Conservation (phyloP, 2,888 invertebrate species). For the Macaria liturata region DNA sequence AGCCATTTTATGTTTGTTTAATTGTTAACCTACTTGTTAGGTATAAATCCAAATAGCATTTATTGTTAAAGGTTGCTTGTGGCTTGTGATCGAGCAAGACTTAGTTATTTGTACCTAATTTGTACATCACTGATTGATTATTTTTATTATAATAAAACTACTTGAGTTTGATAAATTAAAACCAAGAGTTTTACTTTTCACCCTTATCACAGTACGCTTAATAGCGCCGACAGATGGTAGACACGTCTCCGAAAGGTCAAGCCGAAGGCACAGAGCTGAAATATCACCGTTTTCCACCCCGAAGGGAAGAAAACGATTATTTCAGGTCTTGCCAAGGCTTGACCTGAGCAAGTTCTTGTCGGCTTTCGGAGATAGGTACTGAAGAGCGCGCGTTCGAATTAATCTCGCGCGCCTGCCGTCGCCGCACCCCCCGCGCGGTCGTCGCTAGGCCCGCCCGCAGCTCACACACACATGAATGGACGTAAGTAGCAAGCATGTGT, state of each 20-base stretch:
- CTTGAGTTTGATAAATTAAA: no score
- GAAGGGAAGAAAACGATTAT: constrained; percentile 30
- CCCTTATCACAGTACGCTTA: constrained; percentile 9
- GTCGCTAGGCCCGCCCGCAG: no score
- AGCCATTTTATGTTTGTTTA: neutral
- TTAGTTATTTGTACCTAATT: no score
- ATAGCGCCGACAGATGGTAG: constrained; percentile 4
- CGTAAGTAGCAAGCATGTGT: no score
- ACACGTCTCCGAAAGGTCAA: constrained; percentile 11
- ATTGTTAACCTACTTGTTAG: neutral
- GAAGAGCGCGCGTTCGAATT: no score
- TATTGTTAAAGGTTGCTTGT: neutral
- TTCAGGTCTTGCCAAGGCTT: constrained; percentile 30
- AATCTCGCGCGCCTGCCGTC: no score
- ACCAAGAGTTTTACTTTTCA: neutral
- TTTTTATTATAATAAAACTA: neutral
- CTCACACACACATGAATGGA: no score
- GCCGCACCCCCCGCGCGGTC: no score
- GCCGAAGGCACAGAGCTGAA: constrained; percentile 8
- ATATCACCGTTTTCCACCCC: constrained; percentile 30
- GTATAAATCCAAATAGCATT: neutral
- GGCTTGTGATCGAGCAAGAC: neutral
- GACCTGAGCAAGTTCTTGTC: no score
- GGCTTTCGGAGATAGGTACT: no score
- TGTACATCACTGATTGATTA: neutral